phyloP scores from a whole-genome alignment of 2,797 vertebrate species.

The Enteromius afrohamiltoni region DNA sequence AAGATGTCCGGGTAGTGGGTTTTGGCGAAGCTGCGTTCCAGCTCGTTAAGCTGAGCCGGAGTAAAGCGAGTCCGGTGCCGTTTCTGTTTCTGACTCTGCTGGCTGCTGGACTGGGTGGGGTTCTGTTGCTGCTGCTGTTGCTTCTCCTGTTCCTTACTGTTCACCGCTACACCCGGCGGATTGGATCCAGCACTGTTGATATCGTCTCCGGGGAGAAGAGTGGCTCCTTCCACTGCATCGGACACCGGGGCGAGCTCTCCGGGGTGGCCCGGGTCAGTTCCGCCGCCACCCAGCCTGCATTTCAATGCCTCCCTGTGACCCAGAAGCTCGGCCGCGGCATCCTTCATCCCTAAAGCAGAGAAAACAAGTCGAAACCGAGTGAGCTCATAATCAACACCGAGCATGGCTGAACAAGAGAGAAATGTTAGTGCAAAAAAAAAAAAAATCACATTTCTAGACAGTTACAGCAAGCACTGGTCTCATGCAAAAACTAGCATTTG shows the following conservation, averaged over 20 bases:
- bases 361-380: slow-evolving; percentile 26
- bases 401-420: slow-evolving; percentile 13
- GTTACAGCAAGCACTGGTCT: background rate
- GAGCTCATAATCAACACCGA: slow-evolving; percentile 27
- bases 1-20: slow-evolving; percentile 99
- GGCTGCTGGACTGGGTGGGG: slow-evolving; percentile 81
- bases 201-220: slow-evolving; percentile 91
- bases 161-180: slow-evolving; percentile 85
- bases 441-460: background rate
- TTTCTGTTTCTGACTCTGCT: slow-evolving; percentile 94
- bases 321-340: slow-evolving; percentile 89
- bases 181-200: slow-evolving; percentile 90
- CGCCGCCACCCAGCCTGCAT: slow-evolving; percentile 85
- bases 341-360: slow-evolving; percentile 90
- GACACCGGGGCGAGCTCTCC: slow-evolving; percentile 91
- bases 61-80: slow-evolving; percentile 98
- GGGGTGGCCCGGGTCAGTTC: slow-evolving; percentile 88
- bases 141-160: slow-evolving; percentile 92
- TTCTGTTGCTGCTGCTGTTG: slow-evolving; percentile 83
- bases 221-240: slow-evolving; percentile 91
- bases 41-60: slow-evolving; percentile 95
- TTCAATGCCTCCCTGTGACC: slow-evolving; percentile 96
- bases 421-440: slow-evolving; percentile 28
- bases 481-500: background rate
- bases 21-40: slow-evolving; percentile 98